Evolutionary conservation across 37 sponge, comb jelly and placozoan genomes (phyloP), one percentile per base, ranked within the genome.

Genomic region (Oopsacas minuta): DNA sequence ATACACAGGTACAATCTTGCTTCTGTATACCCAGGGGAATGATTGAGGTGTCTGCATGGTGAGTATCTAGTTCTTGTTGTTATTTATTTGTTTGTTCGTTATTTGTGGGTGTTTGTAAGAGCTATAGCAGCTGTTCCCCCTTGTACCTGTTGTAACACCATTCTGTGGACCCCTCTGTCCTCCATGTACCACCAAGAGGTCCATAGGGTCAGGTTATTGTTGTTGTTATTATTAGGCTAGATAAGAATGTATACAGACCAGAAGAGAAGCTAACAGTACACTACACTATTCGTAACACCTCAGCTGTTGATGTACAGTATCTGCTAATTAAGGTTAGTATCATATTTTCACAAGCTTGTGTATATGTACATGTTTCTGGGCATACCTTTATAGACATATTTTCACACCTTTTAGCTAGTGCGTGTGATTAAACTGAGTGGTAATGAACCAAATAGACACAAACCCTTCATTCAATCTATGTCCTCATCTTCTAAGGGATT

Each of bases 21-120:
- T 61, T 61, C 75, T 61, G 75, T n/a, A 61, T 61, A 25, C 75
- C 75, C 7, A 61, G 75, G 22, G 75, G 75, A 25, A 61, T 10
- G 22, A 61, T 61, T 25, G 75, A 61, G 75, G 75, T 61, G 17
- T 61, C 75, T 61, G 75, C 75, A 61, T 61, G 75, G 75, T 61
- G 7, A 61, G 75, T 25, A 20, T 12, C 28, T 42, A 42, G 49
- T 42, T 42, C 49, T 15, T 42, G 49, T 42, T 17, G 49, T 42
- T 17, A 15, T 42, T 42, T 15, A 8, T 8, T 8, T 42, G 8
- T 42, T 17, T 42, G 49, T 42, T 42, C 8, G 49, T 42, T 42
- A 42, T 8, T 42, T 42, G 12, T 15, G 49, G 49, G 8, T 42
- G n/a, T n/a, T n/a, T n/a, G n/a, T n/a, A n/a, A n/a, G n/a, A n/a